Conservation (phyloP, 2,113 vertebrate genomes). For the Phoenicopterus ruber region DNA sequence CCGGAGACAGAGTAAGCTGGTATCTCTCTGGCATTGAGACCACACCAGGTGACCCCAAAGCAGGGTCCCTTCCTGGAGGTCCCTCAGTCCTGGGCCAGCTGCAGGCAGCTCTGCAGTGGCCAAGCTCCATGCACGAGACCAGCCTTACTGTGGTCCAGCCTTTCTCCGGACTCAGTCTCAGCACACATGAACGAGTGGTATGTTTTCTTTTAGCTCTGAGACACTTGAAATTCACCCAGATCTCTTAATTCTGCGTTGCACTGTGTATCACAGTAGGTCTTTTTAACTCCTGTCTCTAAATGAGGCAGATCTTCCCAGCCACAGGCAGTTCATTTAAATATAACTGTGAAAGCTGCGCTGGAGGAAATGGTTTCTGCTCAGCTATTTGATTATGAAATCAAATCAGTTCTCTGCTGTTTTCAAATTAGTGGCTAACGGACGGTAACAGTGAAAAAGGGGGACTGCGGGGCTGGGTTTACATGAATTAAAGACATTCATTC, state of each 20-base stretch:
- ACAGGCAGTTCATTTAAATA: constrained; percentile 58
- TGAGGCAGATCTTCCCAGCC: constrained; percentile 51
- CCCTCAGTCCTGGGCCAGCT: not conserved
- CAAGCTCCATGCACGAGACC: rapidly evolving
- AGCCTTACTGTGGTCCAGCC: not conserved
- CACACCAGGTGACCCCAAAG: not conserved
- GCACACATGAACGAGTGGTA: not conserved
- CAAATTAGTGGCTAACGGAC: constrained; percentile 13
- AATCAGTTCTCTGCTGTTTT: constrained; percentile 31
- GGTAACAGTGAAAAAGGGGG: not conserved
- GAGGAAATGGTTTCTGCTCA: constrained; percentile 49
- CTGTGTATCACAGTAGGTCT: not conserved
- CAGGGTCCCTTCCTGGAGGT: not conserved
- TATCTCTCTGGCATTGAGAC: not conserved
- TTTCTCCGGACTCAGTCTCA: not conserved
- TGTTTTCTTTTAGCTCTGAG: not conserved
- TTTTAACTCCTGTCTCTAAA: constrained; percentile 46
- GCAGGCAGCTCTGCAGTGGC: not conserved
- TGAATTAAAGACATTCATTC: constrained; percentile 39
- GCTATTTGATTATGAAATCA: constrained; percentile 59
- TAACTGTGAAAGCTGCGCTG: constrained; percentile 37
- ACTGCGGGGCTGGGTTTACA: constrained; percentile 3
- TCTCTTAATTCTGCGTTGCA: constrained; percentile 21
- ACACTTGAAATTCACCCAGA: not conserved
- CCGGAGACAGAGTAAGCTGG: not conserved